Percentiles rank a stretch among this genome's conserved stretches.
phyloP scores from a whole-genome alignment of 2,797 vertebrate species.

The Bucorvus abyssinicus region DNA sequence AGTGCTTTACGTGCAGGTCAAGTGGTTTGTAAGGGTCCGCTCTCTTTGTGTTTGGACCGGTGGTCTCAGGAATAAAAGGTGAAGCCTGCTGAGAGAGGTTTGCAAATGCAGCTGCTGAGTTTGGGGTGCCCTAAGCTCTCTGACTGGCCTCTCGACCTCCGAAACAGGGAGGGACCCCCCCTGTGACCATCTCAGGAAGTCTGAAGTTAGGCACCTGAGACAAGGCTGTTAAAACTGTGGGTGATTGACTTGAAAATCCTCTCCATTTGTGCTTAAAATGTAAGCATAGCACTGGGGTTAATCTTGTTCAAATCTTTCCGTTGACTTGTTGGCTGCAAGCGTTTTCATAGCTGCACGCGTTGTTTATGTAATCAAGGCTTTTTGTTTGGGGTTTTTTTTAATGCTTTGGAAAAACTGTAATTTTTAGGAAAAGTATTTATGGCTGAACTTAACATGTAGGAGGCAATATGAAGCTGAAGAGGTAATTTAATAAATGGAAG shows the following conservation, averaged over 20 bases:
- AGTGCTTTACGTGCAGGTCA: too few relatives aligned
- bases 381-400: neutral
- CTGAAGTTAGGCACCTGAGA: neutral
- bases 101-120: neutral
- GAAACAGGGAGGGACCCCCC: neutral
- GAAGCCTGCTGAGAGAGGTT: neutral
- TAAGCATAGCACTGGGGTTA: rapidly evolving
- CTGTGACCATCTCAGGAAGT: neutral
- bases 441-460: neutral
- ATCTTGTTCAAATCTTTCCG: neutral
- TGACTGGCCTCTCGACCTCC: neutral
- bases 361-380: neutral
- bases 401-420: neutral
- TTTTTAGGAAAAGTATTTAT: neutral
- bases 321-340: neutral
- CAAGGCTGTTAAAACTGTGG: neutral
- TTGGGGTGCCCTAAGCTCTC: neutral
- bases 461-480: neutral
- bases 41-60: neutral
- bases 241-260: neutral
- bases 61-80: neutral
- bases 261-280: neutral
- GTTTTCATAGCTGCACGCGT: neutral
- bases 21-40: neutral
- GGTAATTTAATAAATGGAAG: neutral